Evolutionary conservation across 64 coral and sea anemone genomes (phyloP), one percentile per base, ranked within the genome.

Genomic region (Trachythela sp.): DNA sequence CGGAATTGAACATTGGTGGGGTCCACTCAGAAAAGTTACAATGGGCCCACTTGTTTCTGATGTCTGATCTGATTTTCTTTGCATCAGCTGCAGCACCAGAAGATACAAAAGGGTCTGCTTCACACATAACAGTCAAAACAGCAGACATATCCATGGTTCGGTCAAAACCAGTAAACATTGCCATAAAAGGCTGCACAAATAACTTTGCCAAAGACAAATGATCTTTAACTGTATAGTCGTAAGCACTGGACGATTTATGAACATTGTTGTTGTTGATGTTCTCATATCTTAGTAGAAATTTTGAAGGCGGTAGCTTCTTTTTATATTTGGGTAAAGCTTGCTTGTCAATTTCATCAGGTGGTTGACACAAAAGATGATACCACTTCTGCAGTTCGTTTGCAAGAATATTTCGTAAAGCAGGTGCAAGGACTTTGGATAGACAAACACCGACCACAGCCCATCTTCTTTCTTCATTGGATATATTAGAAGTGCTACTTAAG

Each of bases 381-480:
- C 37, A 39, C 1, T 20, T 36, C 15, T 14, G 13, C 2, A 92
- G 56, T 84, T 87, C 67, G 39, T 27, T 30, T 41, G 24, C 70
- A 17, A 87, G 48, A 48, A 92, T 36, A 43, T 87, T 72, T 0
- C 86, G 32, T 33, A 92, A 86, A 0, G 54, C 72, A 54, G 91
- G 91, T 60, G 86, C 20, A 37, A 92, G 71, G 51, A 92, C 13
- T 51, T 54, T 92, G 49, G 87, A 75, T 34, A 92, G 54, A 52
- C 70, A 84, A 84, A 92, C 83, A 13, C 91, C 91, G 33, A 92
- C 77, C 48, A 92, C 91, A 43, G 87, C 48, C 91, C 91, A 92
- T 92, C 91, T 92, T 48, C 86, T 87, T 29, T 92, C 85, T 22
- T 88, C 86, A 39, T 92, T 48, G 26, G 56, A 64, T 2, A 64